These are phyloP conservation scores for Chionodraco myersi DNA, from an alignment of 2,113 vertebrate species.

Conservation along the genomic window DNA sequence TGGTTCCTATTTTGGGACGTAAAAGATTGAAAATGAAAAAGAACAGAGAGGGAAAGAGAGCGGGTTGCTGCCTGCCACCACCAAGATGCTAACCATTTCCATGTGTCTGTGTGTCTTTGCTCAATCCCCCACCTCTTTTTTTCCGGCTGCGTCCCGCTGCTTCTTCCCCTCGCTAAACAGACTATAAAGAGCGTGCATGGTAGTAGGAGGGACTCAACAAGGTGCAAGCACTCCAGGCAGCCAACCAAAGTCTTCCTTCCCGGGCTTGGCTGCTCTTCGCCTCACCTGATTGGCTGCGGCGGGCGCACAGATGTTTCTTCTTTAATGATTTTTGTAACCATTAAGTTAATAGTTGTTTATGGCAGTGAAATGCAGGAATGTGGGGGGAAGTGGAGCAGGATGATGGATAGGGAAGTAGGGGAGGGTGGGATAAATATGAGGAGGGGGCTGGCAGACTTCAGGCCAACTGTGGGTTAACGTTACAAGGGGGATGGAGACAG, in stretches of 20 bases:
- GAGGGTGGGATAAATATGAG: slow-evolving; percentile 44
- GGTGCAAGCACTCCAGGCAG: slow-evolving; percentile 66
- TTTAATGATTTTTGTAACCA: slow-evolving; percentile 85
- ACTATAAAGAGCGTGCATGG: slow-evolving; percentile 79
- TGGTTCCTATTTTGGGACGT: slow-evolving; percentile 84
- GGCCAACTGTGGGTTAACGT: slow-evolving; percentile 65
- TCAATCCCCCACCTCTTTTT: slow-evolving; percentile 60
- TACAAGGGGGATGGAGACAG: slow-evolving; percentile 67
- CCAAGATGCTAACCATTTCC: slow-evolving; percentile 81
- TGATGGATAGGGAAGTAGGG: slow-evolving; percentile 48
- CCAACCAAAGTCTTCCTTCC: slow-evolving; percentile 68
- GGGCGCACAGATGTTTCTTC: slow-evolving; percentile 81
- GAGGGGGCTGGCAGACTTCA: slow-evolving; percentile 53
- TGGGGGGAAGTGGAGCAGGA: slow-evolving; percentile 35
- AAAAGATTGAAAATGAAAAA: slow-evolving; percentile 82
- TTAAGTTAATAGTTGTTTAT: slow-evolving; percentile 88
- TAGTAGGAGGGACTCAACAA: slow-evolving; percentile 75
- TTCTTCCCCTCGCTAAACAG: slow-evolving; percentile 81
- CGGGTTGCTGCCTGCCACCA: slow-evolving; percentile 78
- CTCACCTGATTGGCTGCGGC: slow-evolving; percentile 69
- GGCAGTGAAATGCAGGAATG: slow-evolving; percentile 87
- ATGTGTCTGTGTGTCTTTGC: slow-evolving; percentile 79
- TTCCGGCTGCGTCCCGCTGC: slow-evolving; percentile 76
- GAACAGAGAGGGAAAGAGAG: slow-evolving; percentile 69
- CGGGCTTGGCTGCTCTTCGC: slow-evolving; percentile 23